Evolutionary conservation across 2,888 invertebrate genomes (phyloP), one percentile per base, ranked within the genome.

Genomic region (Drosophila tanythrix): DNA sequence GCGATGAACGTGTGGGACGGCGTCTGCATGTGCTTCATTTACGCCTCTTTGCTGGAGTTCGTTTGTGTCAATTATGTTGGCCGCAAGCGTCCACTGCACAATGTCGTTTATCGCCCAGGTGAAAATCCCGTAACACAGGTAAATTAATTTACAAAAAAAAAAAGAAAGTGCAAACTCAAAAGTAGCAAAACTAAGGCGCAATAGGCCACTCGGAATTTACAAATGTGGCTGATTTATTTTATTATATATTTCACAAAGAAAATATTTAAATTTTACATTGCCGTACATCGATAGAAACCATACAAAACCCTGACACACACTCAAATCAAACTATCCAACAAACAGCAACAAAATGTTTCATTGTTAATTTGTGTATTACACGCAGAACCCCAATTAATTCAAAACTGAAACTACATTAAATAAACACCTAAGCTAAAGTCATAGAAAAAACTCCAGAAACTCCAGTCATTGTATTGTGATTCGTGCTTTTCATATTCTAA

Each of bases 1-100:
- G 98, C 98, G 52, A 98, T 98, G 98, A 98, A 98, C 94, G 97
- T 98, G 60, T 98, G 98, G 98, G 98, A 98, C 93, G 98, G 98
- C 72, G 98, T 98, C 80, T 98, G 98, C 93, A 98, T 98, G 98
- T 98, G 98, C 94, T 98, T 98, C 95, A 98, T 98, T 93, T 98
- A 98, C 94, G 98, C 98, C 71, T 98, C 98, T 61, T 95, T 98
- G 70, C 95, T 98, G 89, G 98, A 98, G 94, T 98, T 98, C 93
- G 98, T 98, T 62, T 97, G 98, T 94, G 98, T 98, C 92, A 98
- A 98, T 95, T 98, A 98, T 94, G 97, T 98, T 79, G 98, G 98
- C 76, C 95, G 98, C 70, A 98, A 98, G 93, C 94, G 97, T 87
- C 98, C 97, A 60, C 94, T 97, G 74, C 97, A 97, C 94, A 97